Percentiles rank a stretch among this genome's conserved stretches.
Evolutionary conservation across 2,113 vertebrate genomes (phyloP).

Genomic region (Aphelocoma coerulescens): DNA sequence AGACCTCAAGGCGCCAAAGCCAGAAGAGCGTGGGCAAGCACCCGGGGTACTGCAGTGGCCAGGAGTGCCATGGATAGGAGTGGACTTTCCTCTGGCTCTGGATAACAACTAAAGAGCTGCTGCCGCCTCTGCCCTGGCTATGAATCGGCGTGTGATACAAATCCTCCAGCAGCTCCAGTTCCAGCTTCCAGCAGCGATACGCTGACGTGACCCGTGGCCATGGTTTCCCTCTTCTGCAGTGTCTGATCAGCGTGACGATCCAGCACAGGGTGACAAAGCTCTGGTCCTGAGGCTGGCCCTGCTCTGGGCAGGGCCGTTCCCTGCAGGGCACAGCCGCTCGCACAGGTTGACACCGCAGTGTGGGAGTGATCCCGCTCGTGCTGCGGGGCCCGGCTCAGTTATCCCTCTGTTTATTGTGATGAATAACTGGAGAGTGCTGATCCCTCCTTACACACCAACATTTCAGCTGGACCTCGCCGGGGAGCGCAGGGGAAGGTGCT

Average conservation of each 20-base stretch:
- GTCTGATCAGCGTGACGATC: rapidly evolving
- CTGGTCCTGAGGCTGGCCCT: rapidly evolving
- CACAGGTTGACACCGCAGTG: rapidly evolving
- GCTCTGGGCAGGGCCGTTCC: rapidly evolving
- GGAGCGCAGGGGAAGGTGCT: neutral
- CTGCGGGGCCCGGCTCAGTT: neutral
- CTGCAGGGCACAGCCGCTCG: neutral
- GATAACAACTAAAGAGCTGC: neutral
- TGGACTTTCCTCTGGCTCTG: neutral
- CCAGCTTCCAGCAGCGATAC: rapidly evolving
- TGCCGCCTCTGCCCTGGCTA: neutral
- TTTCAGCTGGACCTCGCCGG: neutral
- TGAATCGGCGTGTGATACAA: rapidly evolving
- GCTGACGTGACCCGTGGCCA: rapidly evolving
- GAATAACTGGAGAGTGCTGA: neutral
- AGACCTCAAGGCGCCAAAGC: neutral
- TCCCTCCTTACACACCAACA: neutral
- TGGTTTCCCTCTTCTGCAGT: neutral
- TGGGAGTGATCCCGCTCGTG: neutral
- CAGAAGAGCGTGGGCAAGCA: neutral
- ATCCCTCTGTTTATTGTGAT: neutral
- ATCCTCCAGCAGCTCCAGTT: rapidly evolving
- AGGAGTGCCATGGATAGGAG: neutral
- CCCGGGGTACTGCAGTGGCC: rapidly evolving
- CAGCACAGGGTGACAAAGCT: neutral